Base-by-base conservation (phyloP, 2,888 invertebrate genomes). In the Sepioteuthis lessoniana region DNA sequence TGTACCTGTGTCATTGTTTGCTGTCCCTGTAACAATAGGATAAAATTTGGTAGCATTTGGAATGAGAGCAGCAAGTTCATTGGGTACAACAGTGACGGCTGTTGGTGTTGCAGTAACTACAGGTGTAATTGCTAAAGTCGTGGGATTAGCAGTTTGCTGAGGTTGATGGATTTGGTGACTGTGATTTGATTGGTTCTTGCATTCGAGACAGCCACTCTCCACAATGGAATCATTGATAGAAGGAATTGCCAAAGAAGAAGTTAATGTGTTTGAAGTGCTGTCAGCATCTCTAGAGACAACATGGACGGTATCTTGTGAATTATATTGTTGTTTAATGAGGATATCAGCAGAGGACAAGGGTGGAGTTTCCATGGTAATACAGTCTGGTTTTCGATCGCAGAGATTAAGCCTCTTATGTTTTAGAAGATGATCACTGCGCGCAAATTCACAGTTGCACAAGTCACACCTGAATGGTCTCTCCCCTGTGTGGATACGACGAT, bases 391-490 rank as follows among this genome's bases (percentile, higher is more conserved):
- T 25, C n/a, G 90, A 21, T 90, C 90, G 25, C 90, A 90, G 37
- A 90, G 35, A 38, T 35, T 90, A 19, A 90, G 90, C 38, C 90
- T 35, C 90, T 90, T 90, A 25, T 90, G 90, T 13, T 90, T 35
- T 38, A 90, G 10, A 35, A 90, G 90, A 25, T 90, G 90, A 13
- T 90, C 90, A 0, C 90, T 90, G 35, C 90, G 90, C 1, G 90
- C 38, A 38, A 90, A 90, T 38, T 90, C 37, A 10, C 90, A 90
- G 35, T 90, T 90, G 90, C 90, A 90, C 35, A 90, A 25, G 90
- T 90, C 90, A 90, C 90, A 90, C 90, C 38, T 90, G 90, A 90
- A 90, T 25, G 90, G 90, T 38, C 90, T 35, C 90, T 90, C 90
- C 21, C 90, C 90, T 5, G 90, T 90, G 90, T 90, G 90, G 10